Evolutionary conservation across 2,888 invertebrate genomes (phyloP).

Genomic region (Brenthis hecate): DNA sequence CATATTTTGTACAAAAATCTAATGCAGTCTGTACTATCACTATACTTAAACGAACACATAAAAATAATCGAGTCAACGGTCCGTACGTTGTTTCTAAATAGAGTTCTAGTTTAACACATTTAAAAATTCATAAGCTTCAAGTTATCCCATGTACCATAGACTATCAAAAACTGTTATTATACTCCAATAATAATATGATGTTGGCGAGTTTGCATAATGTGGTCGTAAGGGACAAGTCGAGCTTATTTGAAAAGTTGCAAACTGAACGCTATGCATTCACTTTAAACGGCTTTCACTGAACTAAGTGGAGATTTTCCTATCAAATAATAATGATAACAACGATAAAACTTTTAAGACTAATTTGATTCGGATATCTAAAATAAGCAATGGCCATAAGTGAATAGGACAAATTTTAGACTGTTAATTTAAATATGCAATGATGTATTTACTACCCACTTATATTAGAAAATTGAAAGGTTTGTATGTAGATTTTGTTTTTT

Average conservation of each 20-base stretch:
- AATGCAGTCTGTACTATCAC: too few species aligned
- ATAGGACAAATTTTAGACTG: too few species aligned
- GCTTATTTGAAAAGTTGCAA: constrained; percentile 75
- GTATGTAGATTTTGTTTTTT: too few species aligned
- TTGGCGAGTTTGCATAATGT: constrained; percentile 67
- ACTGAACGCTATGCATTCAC: constrained; percentile 49
- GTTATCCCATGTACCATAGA: constrained; percentile 31
- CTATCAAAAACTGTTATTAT: constrained; percentile 41
- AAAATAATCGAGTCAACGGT: too few species aligned
- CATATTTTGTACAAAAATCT: too few species aligned
- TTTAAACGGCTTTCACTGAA: constrained; percentile 32
- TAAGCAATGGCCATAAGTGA: too few species aligned
- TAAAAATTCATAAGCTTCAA: constrained; percentile 1
- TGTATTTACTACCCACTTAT: too few species aligned
- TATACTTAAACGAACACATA: neutral
- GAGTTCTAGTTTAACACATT: too few species aligned
- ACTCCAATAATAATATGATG: constrained; percentile 64
- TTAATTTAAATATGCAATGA: too few species aligned
- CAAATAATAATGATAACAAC: constrained; percentile 9
- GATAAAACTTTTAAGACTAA: neutral
- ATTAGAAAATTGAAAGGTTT: too few species aligned
- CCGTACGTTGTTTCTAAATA: too few species aligned
- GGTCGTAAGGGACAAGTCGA: constrained; percentile 51
- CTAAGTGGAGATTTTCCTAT: constrained; percentile 25
- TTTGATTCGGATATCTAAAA: too few species aligned